Base-by-base conservation (phyloP, 1,140 invertebrate genomes). In the Octopus bimaculoides region DNA sequence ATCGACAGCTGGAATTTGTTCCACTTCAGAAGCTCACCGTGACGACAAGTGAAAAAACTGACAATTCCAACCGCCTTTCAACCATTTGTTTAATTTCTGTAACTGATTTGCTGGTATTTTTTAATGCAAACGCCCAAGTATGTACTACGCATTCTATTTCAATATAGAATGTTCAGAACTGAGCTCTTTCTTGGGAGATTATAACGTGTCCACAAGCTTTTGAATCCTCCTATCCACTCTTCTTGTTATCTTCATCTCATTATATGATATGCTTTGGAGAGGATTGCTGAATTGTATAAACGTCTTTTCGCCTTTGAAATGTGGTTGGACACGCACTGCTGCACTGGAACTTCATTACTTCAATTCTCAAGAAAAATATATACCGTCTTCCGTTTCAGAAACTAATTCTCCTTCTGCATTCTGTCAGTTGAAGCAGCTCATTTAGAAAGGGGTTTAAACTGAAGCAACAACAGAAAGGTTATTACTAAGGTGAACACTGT, bases 351-450 rank as follows among this genome's bases (percentile, higher is more conserved):
- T 66, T n/a, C 9, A n/a, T 66, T 66, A 66, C 61, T 66, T 66
- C 61, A 66, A 9, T n/a, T 66, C 61, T 66, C 9, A 10, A 66
- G 61, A n/a, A n/a, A n/a, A n/a, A n/a, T n/a, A n/a, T n/a, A n/a
- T n/a, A n/a, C n/a, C n/a, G n/a, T n/a, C n/a, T n/a, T n/a, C n/a
- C n/a, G n/a, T n/a, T n/a, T n/a, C 61, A 66, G 61, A 66, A 66
- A 66, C 61, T 66, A 66, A 66, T 66, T 66, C n/a, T 66, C 61
- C 61, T 66, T 66, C 61, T 66, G 61, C 61, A 66, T 66, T 66
- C 61, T 66, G n/a, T 66, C 61, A 66, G 61, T n/a, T 66, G 61
- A 66, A 66, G 61, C 61, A 66, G 9, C 61, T 9, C 61, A 66
- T 66, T n/a, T 66, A n/a, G n/a, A 66, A n/a, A n/a, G n/a, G 61